Conservation (phyloP, 2,888 invertebrate species). For the Caenorhabditis imperialis region DNA sequence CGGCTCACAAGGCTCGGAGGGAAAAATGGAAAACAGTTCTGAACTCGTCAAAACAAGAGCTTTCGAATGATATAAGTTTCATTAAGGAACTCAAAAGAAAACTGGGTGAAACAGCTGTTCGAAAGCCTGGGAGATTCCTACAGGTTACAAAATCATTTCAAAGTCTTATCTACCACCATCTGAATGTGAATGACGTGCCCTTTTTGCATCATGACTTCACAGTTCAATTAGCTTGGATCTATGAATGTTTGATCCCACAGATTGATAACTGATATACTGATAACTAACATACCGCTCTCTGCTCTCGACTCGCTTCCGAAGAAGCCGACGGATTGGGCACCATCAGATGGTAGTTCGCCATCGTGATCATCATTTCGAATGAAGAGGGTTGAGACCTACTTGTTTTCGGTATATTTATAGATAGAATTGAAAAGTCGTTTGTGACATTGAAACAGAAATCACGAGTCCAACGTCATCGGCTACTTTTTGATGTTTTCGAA, state of each 20-base stretch:
- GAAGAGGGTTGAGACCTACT: background rate
- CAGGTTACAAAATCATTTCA: too few species aligned
- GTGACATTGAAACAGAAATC: conserved; percentile 15
- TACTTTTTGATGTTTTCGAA: background rate
- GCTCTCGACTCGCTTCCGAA: conserved; percentile 7
- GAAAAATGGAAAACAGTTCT: too few species aligned
- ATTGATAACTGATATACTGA: too few species aligned
- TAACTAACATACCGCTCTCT: conserved; percentile 23
- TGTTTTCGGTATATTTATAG: conserved; percentile 20
- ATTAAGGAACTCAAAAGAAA: too few species aligned
- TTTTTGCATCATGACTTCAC: conserved; percentile 3
- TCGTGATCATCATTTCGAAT: conserved; percentile 36
- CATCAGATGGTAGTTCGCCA: conserved; percentile 47
- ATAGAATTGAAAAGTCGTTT: background rate
- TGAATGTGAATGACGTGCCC: too few species aligned
- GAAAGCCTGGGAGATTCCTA: too few species aligned
- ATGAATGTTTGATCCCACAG: too few species aligned
- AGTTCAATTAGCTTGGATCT: background rate
- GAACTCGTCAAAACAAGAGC: too few species aligned
- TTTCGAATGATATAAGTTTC: too few species aligned
- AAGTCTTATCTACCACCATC: too few species aligned
- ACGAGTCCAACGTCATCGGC: conserved; percentile 37
- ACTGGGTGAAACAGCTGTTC: too few species aligned
- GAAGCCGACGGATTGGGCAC: conserved; percentile 25
- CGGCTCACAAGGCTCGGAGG: too few species aligned